Evolutionary conservation across 2,888 invertebrate genomes (phyloP).

Genomic region (Drosophila picticornis): DNA sequence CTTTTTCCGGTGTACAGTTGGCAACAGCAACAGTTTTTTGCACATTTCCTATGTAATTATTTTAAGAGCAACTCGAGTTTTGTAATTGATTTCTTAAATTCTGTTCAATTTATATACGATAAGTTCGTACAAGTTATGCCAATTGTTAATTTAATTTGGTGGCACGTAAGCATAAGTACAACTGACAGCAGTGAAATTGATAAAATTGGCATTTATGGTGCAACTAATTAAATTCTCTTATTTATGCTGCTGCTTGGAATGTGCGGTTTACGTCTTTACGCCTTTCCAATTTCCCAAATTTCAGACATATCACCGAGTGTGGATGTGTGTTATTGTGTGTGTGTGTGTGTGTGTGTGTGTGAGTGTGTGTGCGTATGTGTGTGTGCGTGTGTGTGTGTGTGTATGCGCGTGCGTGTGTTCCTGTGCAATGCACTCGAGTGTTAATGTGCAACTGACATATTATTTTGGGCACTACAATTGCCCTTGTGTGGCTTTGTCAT

Average conservation of each 20-base stretch:
- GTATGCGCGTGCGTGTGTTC: neutral
- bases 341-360: neutral
- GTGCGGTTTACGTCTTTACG: conserved; percentile 28
- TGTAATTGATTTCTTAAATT: conserved; percentile 19
- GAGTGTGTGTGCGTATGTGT: neutral
- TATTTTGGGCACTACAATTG: conserved; percentile 42
- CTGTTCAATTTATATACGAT: neutral
- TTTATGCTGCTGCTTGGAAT: conserved; percentile 5
- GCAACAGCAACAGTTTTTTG: conserved; percentile 48
- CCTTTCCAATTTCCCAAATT: conserved; percentile 41
- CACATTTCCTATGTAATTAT: conserved; percentile 5
- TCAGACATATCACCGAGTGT: conserved; percentile 2
- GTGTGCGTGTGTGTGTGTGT: neutral
- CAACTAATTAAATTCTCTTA: conserved; percentile 6
- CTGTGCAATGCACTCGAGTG: conserved; percentile 38
- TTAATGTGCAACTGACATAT: conserved; percentile 48
- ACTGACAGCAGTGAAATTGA: neutral
- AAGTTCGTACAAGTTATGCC: neutral
- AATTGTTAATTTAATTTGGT: neutral
- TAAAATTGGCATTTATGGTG: neutral
- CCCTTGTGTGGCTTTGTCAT: conserved; percentile 60
- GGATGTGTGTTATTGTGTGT: neutral
- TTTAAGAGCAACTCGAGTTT: conserved; percentile 33
- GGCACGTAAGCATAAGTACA: neutral
- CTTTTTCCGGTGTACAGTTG: neutral